A percentile compares a stretch with the other conserved stretches of the same genome.
phyloP scores from a whole-genome alignment of 2,113 vertebrate genomes.

The Coracopsis vasa region DNA sequence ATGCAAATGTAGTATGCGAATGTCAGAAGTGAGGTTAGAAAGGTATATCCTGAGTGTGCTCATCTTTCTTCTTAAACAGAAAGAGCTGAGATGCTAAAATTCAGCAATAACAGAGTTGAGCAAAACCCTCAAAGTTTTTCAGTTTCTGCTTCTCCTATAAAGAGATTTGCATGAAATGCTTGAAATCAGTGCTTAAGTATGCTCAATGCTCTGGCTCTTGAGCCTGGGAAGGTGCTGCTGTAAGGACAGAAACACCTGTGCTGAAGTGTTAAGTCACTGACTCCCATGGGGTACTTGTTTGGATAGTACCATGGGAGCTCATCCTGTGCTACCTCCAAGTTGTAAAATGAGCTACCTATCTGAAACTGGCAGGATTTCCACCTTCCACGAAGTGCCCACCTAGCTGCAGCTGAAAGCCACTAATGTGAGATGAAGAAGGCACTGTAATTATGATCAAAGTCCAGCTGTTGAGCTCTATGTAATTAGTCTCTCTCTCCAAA shows the following conservation, averaged over 20 bases:
- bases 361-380: slow-evolving; percentile 2
- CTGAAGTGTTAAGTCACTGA: neutral
- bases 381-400: slow-evolving; percentile 34
- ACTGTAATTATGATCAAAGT: slow-evolving; percentile 70
- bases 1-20: neutral
- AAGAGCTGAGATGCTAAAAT: neutral
- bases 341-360: neutral
- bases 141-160: neutral
- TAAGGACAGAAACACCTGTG: neutral
- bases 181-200: neutral
- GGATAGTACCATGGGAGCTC: neutral
- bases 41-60: neutral
- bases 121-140: neutral
- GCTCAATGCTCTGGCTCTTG: neutral
- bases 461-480: slow-evolving; percentile 21
- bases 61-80: neutral
- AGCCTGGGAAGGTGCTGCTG: neutral
- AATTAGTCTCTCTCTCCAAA: slow-evolving; percentile 52
- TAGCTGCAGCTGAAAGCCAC: slow-evolving; percentile 26
- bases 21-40: neutral
- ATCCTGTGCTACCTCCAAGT: neutral
- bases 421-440: slow-evolving; percentile 10
- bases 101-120: neutral
- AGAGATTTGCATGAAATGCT: neutral
- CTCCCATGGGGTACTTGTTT: neutral